phyloP scores from a whole-genome alignment of 2,797 vertebrate genomes.

The Eulemur rubriventer region DNA sequence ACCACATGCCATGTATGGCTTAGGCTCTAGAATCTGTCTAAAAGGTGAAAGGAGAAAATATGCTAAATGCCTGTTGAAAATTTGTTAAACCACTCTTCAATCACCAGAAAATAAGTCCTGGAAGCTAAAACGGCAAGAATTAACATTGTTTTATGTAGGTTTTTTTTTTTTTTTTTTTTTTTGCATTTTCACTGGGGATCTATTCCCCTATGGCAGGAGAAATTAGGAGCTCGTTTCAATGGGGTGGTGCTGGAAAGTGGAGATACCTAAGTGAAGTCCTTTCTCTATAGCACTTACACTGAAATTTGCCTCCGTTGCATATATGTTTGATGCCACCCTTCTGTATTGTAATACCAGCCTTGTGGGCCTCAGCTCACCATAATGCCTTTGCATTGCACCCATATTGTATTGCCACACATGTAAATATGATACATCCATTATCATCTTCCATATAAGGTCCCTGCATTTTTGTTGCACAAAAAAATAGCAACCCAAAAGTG shows the following conservation, averaged over 20 bases:
- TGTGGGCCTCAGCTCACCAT: accelerated
- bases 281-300: neutral
- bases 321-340: accelerated
- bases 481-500: neutral
- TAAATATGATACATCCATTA: neutral
- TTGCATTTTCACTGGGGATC: neutral
- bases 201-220: neutral
- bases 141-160: neutral
- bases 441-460: neutral
- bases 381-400: accelerated
- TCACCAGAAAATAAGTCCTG: neutral
- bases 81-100: neutral
- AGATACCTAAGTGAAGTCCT: neutral
- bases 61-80: neutral
- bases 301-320: accelerated
- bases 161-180: neutral
- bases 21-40: neutral
- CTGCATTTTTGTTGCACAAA: neutral
- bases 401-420: accelerated
- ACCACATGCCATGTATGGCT: neutral
- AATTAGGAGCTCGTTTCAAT: neutral
- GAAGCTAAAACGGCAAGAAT: neutral
- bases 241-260: neutral
- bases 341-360: no score
- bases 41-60: neutral